A percentile compares a stretch with the other conserved stretches of the same genome.
These are phyloP conservation scores for Dolichoris vasculosae DNA, from an alignment of 1,140 invertebrate genomes.

Conservation along the genomic window DNA sequence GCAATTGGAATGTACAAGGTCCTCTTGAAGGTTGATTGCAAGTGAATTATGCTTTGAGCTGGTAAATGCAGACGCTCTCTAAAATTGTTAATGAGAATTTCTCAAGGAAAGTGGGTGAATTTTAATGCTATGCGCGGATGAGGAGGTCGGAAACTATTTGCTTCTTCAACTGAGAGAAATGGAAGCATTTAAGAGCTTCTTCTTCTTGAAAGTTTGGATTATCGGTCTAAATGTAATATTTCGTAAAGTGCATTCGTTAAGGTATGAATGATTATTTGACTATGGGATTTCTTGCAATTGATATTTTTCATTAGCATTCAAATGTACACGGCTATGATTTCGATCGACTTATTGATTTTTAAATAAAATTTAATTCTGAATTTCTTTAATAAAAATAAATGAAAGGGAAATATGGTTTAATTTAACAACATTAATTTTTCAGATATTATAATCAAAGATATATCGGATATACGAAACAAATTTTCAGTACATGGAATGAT, in stretches of 20 bases:
- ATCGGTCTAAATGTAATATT: constrained; percentile 14
- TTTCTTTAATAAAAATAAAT: too few species aligned
- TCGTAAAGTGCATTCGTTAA: background rate
- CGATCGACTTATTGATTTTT: too few species aligned
- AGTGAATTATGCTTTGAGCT: constrained; percentile 22
- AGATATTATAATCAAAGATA: too few species aligned
- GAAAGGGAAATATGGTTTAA: too few species aligned
- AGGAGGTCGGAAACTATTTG: constrained; percentile 3
- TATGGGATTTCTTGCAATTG: background rate
- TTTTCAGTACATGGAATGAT: too few species aligned
- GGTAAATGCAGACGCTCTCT: background rate
- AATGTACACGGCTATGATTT: too few species aligned
- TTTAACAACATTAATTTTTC: too few species aligned
- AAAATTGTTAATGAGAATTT: constrained; percentile 28
- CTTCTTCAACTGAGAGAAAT: background rate
- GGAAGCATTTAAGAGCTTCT: constrained; percentile 1
- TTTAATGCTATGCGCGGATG: background rate
- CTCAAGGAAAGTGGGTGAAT: background rate
- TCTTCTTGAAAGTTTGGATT: constrained; percentile 20
- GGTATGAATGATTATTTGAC: background rate
- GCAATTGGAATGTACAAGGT: background rate
- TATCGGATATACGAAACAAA: too few species aligned
- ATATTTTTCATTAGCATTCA: too few species aligned
- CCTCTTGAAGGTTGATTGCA: background rate
- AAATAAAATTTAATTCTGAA: too few species aligned